Conservation (phyloP, 1,140 invertebrate species). For the Drosophila malerkotliana region DNA sequence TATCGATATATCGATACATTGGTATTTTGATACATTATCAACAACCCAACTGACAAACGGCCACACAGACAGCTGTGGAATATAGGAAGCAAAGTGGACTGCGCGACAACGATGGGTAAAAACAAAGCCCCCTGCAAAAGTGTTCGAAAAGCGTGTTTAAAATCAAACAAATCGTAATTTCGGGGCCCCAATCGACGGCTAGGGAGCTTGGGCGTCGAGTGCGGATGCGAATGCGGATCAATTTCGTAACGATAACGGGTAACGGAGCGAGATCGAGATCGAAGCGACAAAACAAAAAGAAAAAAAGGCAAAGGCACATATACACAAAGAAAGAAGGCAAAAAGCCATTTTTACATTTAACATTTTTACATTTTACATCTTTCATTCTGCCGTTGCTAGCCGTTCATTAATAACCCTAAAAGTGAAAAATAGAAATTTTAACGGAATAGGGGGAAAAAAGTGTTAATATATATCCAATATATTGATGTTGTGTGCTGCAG, state of each 20-base stretch:
- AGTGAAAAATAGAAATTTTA: slow-evolving; percentile 34
- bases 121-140: slow-evolving; percentile 67
- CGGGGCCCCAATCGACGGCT: slow-evolving; percentile 45
- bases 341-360: slow-evolving; percentile 29
- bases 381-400: background rate
- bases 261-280: slow-evolving; percentile 4
- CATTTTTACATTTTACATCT: background rate
- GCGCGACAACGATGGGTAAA: slow-evolving; percentile 61
- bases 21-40: no score
- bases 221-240: slow-evolving; percentile 36
- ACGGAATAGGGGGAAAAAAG: slow-evolving; percentile 51
- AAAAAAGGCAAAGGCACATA: slow-evolving; percentile 51
- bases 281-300: slow-evolving; percentile 5
- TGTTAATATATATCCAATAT: slow-evolving; percentile 72
- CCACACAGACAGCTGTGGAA: slow-evolving; percentile 6
- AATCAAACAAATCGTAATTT: slow-evolving; percentile 56
- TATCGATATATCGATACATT: no score
- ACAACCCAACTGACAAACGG: background rate
- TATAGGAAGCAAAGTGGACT: slow-evolving; percentile 27
- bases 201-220: slow-evolving; percentile 50
- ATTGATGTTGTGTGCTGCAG: slow-evolving; percentile 63
- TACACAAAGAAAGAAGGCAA: slow-evolving; percentile 57
- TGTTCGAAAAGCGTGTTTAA: slow-evolving; percentile 55
- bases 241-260: slow-evolving; percentile 40
- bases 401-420: background rate